Base-by-base conservation (phyloP, 2,888 invertebrate species). In the Amphipoea oculea region DNA sequence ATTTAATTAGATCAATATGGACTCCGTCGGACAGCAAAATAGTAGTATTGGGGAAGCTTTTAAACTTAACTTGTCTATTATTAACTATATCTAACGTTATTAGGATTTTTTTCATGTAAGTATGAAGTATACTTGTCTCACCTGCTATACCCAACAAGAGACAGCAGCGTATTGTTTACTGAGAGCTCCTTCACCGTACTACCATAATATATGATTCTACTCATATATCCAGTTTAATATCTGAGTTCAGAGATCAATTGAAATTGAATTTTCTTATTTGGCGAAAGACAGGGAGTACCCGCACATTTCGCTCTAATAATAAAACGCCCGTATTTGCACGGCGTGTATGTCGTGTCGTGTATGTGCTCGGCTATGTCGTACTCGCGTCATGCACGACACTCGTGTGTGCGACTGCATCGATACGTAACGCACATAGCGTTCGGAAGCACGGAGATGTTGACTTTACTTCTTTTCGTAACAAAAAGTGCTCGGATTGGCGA, bases 171-270 rank as follows among this genome's bases (percentile, higher is more conserved):
- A n/a, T n/a, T n/a, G n/a, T n/a, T n/a, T n/a, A n/a, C n/a, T n/a
- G n/a, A n/a, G n/a, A n/a, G n/a, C n/a, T n/a, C n/a, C n/a, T n/a
- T n/a, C n/a, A n/a, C n/a, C n/a, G n/a, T n/a, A n/a, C n/a, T n/a
- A n/a, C n/a, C n/a, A n/a, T n/a, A n/a, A n/a, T n/a, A n/a, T n/a
- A 60, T 29, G n/a, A 23, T 23, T n/a, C n/a, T 60, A 60, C 2
- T 60, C 5, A n/a, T 3, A 60, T 60, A 14, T 60, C 14, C 12
- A 29, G 12, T 29, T 14, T 65, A 65, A 66, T 73, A 66, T 73
- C 67, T n/a, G n/a, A 60, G 51, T 51, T 67, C 48, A 48, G 67
- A 67, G n/a, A 67, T 73, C 51, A 67, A 73, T 20, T 12, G 17
- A 51, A 51, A 54, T 51, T 68, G 51, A 73, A 40, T 23, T 2